A percentile compares a stretch with the other conserved stretches of the same genome.
These are phyloP conservation scores for Koerneria pararmatus DNA, from an alignment of 2,888 invertebrate genomes.

Conservation along the genomic window DNA sequence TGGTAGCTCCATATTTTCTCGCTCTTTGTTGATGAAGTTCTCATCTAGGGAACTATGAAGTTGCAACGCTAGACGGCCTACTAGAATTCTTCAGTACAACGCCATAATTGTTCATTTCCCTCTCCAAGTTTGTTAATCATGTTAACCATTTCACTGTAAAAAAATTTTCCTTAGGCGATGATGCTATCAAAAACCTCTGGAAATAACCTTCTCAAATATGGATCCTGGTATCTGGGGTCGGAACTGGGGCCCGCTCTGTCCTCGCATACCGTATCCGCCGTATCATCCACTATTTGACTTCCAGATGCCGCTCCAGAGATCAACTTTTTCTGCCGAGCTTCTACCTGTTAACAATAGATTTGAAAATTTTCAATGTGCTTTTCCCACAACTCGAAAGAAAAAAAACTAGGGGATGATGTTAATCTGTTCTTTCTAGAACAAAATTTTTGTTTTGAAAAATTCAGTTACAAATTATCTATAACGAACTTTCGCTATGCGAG, in stretches of 20 bases:
- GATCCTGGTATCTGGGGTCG: slow-evolving; percentile 30
- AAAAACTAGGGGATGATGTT: too few species aligned
- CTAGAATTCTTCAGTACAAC: too few species aligned
- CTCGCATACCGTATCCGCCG: slow-evolving; percentile 16
- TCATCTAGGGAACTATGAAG: too few species aligned
- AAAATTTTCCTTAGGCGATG: too few species aligned
- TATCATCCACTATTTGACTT: slow-evolving; percentile 6
- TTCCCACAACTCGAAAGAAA: too few species aligned
- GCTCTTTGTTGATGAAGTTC: too few species aligned
- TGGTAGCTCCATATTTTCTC: too few species aligned
- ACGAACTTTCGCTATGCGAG: not conserved
- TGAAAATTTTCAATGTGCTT: not conserved
- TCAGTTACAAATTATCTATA: not conserved
- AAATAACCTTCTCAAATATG: slow-evolving; percentile 30
- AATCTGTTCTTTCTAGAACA: not conserved
- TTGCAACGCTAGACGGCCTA: too few species aligned
- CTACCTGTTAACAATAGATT: slow-evolving; percentile 16
- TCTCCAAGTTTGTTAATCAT: too few species aligned
- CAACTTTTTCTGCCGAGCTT: slow-evolving; percentile 20
- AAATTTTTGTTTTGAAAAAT: not conserved
- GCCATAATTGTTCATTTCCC: too few species aligned
- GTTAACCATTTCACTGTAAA: too few species aligned
- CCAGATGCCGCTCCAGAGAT: not conserved
- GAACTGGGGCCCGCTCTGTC: not conserved
- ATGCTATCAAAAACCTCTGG: not conserved